phyloP scores from a whole-genome alignment of 2,888 invertebrate genomes.

The Keiferia lycopersicella region DNA sequence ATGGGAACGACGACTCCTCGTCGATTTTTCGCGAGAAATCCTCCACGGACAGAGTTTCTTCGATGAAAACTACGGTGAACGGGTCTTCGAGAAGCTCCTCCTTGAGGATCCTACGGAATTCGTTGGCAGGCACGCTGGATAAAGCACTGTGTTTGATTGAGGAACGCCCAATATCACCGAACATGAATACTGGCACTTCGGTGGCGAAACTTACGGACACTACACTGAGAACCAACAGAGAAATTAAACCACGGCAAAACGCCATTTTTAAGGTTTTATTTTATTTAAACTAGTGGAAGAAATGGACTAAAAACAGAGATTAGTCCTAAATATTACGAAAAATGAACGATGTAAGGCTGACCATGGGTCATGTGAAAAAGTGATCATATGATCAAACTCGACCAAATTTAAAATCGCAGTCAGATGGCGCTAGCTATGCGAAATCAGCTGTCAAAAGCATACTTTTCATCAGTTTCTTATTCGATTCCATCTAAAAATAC shows the following conservation, averaged over 20 bases:
- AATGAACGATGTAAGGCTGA: constrained; percentile 64
- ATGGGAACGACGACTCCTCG: constrained; percentile 62
- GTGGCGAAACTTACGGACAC: constrained; percentile 57
- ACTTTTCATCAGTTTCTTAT: not conserved
- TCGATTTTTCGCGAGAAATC: constrained; percentile 77
- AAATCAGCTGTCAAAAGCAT: not conserved
- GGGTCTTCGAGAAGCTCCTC: constrained; percentile 60
- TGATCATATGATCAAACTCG: constrained; percentile 69
- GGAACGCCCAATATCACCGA: constrained; percentile 69
- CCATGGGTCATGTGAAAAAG: constrained; percentile 77
- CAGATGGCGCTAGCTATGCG: not conserved
- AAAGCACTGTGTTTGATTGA: constrained; percentile 58
- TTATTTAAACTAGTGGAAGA: constrained; percentile 62
- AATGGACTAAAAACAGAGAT: constrained; percentile 60
- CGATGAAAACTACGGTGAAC: constrained; percentile 76
- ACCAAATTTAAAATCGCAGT: not conserved
- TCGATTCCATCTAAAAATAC: not conserved
- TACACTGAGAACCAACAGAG: constrained; percentile 67
- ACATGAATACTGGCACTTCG: constrained; percentile 82
- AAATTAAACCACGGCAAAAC: constrained; percentile 69
- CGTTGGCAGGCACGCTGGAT: constrained; percentile 46
- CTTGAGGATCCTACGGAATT: constrained; percentile 62
- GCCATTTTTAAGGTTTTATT: constrained; percentile 60
- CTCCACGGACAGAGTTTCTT: constrained; percentile 80
- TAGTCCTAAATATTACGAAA: constrained; percentile 58